Evolutionary conservation across 2,797 vertebrate species (phyloP).

Genomic region (Hemibagrus guttatus): DNA sequence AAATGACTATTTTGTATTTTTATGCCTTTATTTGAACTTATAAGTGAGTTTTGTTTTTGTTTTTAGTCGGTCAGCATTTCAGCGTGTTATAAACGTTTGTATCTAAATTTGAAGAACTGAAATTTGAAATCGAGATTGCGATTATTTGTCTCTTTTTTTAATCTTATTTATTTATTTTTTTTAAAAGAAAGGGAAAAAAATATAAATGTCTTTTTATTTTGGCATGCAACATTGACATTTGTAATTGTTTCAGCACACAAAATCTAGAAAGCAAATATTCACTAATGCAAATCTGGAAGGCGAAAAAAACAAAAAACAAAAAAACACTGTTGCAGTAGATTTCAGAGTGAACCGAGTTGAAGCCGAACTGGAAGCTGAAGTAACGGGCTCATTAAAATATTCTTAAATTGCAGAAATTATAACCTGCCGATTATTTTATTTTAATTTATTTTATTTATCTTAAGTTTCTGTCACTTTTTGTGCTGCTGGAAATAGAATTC

Average conservation of each 20-base stretch:
- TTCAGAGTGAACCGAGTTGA: not conserved
- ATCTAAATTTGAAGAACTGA: not conserved
- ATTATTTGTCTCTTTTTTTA: too few relatives aligned
- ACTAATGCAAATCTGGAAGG: not conserved
- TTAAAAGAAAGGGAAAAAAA: too few relatives aligned
- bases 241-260: too few relatives aligned
- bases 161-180: too few relatives aligned
- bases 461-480: too few relatives aligned
- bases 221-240: not conserved
- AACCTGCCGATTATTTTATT: not conserved
- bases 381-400: not conserved
- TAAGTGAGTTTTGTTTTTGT: not conserved
- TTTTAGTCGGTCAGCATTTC: not conserved
- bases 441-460: too few relatives aligned
- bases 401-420: not conserved
- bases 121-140: too few relatives aligned
- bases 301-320: too few relatives aligned
- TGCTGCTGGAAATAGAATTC: too few relatives aligned
- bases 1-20: not conserved
- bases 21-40: too few relatives aligned
- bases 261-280: too few relatives aligned
- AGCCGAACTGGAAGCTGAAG: not conserved
- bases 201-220: not conserved
- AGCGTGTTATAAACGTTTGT: not conserved
- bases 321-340: not conserved